phyloP scores from a whole-genome alignment of 2,113 vertebrate species.

The Tenebrosternarchus preto region DNA sequence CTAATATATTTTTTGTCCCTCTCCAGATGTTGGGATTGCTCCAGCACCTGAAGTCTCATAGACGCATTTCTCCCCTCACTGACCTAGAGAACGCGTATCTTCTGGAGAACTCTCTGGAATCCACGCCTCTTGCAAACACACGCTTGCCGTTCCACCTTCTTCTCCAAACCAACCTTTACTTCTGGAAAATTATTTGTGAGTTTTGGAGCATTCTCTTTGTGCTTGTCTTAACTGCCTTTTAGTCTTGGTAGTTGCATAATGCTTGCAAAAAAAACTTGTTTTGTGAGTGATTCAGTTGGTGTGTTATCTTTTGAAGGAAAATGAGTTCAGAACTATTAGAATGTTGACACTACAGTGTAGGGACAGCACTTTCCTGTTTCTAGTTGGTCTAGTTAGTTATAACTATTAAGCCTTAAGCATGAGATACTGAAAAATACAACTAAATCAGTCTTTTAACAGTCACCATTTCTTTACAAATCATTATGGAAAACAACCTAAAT shows the following conservation, averaged over 20 bases:
- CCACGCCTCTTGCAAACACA: conserved; percentile 75
- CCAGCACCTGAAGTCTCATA: conserved; percentile 89
- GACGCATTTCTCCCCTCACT: conserved; percentile 79
- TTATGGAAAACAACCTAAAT: too few relatives aligned
- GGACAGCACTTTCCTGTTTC: too few relatives aligned
- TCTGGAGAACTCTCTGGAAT: conserved; percentile 77
- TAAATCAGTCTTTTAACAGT: too few relatives aligned
- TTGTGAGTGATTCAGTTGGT: too few relatives aligned
- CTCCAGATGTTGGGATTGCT: conserved; percentile 85
- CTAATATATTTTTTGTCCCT: not conserved
- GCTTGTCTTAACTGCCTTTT: not conserved
- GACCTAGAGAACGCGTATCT: conserved; percentile 85
- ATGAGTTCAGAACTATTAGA: too few relatives aligned
- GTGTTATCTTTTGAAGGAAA: too few relatives aligned
- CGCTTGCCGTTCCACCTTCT: conserved; percentile 93
- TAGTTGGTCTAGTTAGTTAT: too few relatives aligned
- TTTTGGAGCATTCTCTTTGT: conserved; percentile 36
- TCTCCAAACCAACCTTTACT: conserved; percentile 82
- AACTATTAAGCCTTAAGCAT: too few relatives aligned
- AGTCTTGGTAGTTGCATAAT: not conserved
- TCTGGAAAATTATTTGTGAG: conserved; percentile 92
- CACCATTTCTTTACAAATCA: too few relatives aligned
- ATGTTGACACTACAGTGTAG: too few relatives aligned
- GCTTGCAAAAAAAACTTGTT: too few relatives aligned
- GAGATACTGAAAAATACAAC: too few relatives aligned